Conservation (phyloP, 1,140 invertebrate species). For the Drosophila sechellia region DNA sequence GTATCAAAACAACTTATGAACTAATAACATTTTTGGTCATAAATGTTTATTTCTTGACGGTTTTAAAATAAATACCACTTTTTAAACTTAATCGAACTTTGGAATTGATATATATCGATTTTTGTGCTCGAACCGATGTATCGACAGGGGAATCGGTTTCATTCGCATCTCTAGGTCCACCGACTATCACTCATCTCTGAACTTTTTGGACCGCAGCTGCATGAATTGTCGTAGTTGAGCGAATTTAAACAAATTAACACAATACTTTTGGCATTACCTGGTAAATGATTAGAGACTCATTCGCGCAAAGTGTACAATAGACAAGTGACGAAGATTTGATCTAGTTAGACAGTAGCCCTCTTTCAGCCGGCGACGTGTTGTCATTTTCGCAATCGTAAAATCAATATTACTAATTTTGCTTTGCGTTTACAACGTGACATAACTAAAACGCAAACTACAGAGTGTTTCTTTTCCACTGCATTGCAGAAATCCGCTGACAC, state of each 20-base stretch:
- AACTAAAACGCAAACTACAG: conserved; percentile 39
- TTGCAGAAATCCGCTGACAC: conserved; percentile 32
- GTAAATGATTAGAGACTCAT: conserved; percentile 6
- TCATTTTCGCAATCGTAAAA: conserved; percentile 53
- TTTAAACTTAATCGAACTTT: no score
- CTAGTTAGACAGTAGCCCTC: background rate
- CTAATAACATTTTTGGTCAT: no score
- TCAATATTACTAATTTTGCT: conserved; percentile 78
- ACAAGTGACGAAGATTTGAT: background rate
- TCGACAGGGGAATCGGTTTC: no score
- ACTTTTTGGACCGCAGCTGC: background rate
- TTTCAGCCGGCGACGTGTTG: conserved; percentile 49
- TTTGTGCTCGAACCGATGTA: no score
- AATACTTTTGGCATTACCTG: conserved; percentile 17
- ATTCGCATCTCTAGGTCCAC: background rate
- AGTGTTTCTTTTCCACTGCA: conserved; percentile 2
- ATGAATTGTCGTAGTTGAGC: conserved; percentile 2
- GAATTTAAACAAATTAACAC: conserved; percentile 31
- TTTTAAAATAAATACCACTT: no score
- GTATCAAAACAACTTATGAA: no score
- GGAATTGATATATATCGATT: no score
- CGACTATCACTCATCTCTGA: background rate
- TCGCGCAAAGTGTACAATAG: no score
- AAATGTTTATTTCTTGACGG: no score
- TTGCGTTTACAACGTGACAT: conserved; percentile 68